Percentiles rank a stretch among this genome's conserved stretches.
These are phyloP conservation scores for Sardinella longiceps DNA, from an alignment of 2,797 vertebrate genomes.

Conservation along the genomic window DNA sequence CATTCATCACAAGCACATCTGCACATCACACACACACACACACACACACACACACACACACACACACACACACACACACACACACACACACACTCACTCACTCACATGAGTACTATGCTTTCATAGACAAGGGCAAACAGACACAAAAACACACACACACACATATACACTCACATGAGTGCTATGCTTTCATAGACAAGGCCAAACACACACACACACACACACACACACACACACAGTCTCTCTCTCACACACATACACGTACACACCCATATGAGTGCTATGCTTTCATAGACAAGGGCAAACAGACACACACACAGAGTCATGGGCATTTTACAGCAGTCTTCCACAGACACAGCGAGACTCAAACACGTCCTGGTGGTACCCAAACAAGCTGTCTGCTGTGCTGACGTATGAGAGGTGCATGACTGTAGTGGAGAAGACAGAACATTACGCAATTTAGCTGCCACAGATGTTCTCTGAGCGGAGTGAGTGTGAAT, in stretches of 20 bases:
- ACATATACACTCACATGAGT: background rate
- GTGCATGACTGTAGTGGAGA: background rate
- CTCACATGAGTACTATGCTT: background rate
- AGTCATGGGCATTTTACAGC: background rate
- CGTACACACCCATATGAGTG: background rate
- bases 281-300: background rate
- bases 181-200: background rate
- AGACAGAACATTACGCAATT: background rate
- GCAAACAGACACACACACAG: background rate
- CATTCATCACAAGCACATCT: constrained; percentile 30
- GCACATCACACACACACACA: no score
- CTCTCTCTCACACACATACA: constrained; percentile 14
- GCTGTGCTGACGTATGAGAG: background rate
- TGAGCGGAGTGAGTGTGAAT: background rate
- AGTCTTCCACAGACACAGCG: background rate
- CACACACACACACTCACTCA: no score
- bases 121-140: background rate
- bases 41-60: background rate
- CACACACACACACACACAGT: background rate
- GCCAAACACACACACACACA: background rate
- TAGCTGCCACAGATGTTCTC: background rate
- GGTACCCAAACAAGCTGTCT: background rate
- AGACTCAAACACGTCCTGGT: background rate
- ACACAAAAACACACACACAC: background rate
- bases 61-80: background rate